These are phyloP conservation scores for Lepidurus apus DNA, from an alignment of 1,140 invertebrate species.

Conservation along the genomic window DNA sequence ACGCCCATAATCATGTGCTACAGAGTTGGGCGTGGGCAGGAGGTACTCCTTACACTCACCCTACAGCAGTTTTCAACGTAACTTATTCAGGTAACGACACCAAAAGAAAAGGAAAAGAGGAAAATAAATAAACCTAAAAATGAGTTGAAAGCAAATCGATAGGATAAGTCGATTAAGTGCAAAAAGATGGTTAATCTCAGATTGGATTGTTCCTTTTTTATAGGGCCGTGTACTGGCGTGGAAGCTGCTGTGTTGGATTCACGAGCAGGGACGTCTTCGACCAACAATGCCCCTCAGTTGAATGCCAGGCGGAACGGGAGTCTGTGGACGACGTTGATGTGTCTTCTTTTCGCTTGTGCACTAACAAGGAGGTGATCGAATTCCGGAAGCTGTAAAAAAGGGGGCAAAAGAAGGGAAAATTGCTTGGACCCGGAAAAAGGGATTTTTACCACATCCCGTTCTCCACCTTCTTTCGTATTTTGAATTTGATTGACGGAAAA, in stretches of 20 bases:
- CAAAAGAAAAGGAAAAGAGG: no score
- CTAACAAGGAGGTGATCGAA: slow-evolving; percentile 13
- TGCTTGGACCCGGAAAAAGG: neutral
- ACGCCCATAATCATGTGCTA: slow-evolving; percentile 6
- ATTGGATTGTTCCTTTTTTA: neutral
- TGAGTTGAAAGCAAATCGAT: neutral
- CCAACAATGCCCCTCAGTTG: slow-evolving; percentile 33
- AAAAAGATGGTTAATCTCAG: neutral
- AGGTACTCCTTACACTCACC: neutral
- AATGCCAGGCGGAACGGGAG: neutral
- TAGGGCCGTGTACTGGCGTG: slow-evolving; percentile 31
- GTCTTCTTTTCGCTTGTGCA: neutral
- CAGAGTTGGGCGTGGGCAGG: slow-evolving; percentile 5
- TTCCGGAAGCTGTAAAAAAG: slow-evolving; percentile 1
- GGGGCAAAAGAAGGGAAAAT: neutral
- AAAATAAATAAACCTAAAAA: neutral
- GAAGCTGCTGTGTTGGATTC: slow-evolving; percentile 31
- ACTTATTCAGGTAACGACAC: neutral
- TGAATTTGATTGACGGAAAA: neutral
- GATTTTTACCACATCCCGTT: neutral
- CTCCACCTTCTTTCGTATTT: neutral
- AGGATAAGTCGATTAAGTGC: neutral
- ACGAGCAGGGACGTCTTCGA: slow-evolving; percentile 24
- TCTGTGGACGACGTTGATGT: slow-evolving; percentile 14
- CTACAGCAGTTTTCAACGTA: neutral